Base-by-base conservation (phyloP, 1,140 invertebrate genomes). In the Eupristina koningsbergeri region DNA sequence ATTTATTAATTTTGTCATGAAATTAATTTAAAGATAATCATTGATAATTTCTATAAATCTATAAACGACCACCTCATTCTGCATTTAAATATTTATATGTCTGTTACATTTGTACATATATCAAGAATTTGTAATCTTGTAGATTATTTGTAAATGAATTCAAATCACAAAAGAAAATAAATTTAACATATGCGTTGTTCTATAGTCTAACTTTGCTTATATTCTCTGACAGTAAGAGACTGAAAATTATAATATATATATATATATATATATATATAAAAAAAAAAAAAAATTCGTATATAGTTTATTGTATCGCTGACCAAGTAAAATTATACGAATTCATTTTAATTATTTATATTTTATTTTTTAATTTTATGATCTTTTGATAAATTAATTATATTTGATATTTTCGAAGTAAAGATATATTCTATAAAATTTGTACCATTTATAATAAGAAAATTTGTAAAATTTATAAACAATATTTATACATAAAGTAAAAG, bases 21-120 rank as follows among this genome's bases (percentile, higher is more conserved):
- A 74, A 3, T n/a, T 34, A 50, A 39, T 76, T 34, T 13, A 36
- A 71, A 81, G 39, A 73, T 15, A 63, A 81, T 81, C 67, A 74
- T 73, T 74, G 69, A 81, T 73, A 63, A 81, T 74, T 81, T 81
- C 47, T 53, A 22, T 69, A 15, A 41, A 31, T 29, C 0, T 29
- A 17, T 76, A 58, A 47, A 19, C 26, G 67, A 64, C 9, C 63
- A 3, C 15, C 5, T 64, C 26, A 17, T 64, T 67, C 36, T 17
- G 15, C 36, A 67, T 79, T 79, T 7, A 34, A 34, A 3, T 67
- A 26, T 34, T n/a, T 39, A 22, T 34, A 58, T 64, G 41, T 79
- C 41, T 41, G 61, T 79, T 67, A 39, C n/a, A 79, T 79, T 67
- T 64, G 58, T 67, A 80, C 45, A 69, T 80, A 50, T 75, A 75